These are phyloP conservation scores for Mamestra brassicae DNA, from an alignment of 2,888 invertebrate genomes.

Conservation along the genomic window DNA sequence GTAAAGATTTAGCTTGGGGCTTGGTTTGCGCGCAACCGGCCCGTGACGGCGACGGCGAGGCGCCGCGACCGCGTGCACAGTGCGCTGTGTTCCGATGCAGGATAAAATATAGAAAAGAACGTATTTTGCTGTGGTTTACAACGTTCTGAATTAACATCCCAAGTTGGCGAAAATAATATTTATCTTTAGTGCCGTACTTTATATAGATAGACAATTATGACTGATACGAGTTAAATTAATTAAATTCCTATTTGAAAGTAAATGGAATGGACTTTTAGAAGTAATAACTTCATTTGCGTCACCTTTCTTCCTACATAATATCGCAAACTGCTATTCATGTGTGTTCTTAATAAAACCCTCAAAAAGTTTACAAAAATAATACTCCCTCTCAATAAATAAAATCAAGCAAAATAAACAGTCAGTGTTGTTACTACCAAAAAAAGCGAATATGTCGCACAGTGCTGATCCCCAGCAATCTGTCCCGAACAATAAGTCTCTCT, in stretches of 20 bases:
- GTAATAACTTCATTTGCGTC: neutral
- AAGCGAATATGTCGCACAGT: constrained; percentile 76
- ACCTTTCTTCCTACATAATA: neutral
- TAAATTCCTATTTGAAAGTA: neutral
- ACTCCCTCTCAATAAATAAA: neutral
- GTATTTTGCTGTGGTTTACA: constrained; percentile 26
- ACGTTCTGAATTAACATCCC: constrained; percentile 5
- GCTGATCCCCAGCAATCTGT: constrained; percentile 90
- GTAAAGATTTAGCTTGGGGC: constrained; percentile 68
- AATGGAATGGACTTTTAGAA: neutral
- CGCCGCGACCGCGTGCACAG: constrained; percentile 66
- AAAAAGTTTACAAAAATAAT: neutral
- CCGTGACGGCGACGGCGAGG: constrained; percentile 83
- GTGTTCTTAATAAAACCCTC: neutral
- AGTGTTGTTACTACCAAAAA: constrained; percentile 71
- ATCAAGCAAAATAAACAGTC: constrained; percentile 29
- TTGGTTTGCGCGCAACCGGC: constrained; percentile 73
- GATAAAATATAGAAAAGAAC: constrained; percentile 40
- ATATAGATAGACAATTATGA: neutral
- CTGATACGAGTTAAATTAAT: neutral
- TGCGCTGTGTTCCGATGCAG: constrained; percentile 36
- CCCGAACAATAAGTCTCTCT: constrained; percentile 90
- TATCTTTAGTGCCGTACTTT: neutral
- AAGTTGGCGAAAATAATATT: neutral
- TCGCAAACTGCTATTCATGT: neutral